A percentile compares a stretch with the other conserved stretches of the same genome.
phyloP scores from a whole-genome alignment of 2,797 vertebrate genomes.

The Luscinia luscinia region DNA sequence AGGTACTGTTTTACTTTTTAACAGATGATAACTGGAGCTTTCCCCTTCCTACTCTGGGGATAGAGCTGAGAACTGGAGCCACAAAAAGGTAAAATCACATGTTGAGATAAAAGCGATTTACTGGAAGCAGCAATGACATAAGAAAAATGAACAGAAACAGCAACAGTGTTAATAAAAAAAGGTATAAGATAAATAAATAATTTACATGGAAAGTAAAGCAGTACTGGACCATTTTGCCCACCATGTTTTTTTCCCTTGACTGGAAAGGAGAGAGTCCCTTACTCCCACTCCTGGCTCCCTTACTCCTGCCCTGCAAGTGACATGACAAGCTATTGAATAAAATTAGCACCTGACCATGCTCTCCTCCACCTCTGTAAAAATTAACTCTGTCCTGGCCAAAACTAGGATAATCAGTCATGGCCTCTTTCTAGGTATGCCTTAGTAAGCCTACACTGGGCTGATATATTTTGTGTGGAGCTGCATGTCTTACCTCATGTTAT shows the following conservation, averaged over 20 bases:
- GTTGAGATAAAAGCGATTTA: not conserved
- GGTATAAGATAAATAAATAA: not conserved
- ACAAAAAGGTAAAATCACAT: not conserved
- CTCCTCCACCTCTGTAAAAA: not conserved
- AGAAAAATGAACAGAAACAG: not conserved
- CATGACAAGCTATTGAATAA: not conserved
- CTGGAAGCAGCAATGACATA: not conserved
- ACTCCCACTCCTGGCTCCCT: not conserved
- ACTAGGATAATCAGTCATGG: not conserved
- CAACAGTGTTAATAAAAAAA: not conserved
- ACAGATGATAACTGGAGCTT: not conserved
- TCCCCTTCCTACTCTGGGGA: not conserved
- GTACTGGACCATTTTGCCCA: not conserved
- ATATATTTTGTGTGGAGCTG: not conserved
- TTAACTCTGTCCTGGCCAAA: not conserved
- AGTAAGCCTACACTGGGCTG: not conserved
- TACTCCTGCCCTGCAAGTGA: not conserved
- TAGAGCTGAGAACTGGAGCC: not conserved
- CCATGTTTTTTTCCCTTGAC: rapidly evolving
- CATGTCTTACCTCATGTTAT: not conserved
- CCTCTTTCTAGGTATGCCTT: not conserved
- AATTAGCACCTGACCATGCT: not conserved
- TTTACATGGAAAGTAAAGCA: not conserved
- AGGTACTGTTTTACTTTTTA: not conserved
- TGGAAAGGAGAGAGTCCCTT: not conserved